Base-by-base conservation (phyloP, 2,797 vertebrate genomes). In the Danionella dracula region DNA sequence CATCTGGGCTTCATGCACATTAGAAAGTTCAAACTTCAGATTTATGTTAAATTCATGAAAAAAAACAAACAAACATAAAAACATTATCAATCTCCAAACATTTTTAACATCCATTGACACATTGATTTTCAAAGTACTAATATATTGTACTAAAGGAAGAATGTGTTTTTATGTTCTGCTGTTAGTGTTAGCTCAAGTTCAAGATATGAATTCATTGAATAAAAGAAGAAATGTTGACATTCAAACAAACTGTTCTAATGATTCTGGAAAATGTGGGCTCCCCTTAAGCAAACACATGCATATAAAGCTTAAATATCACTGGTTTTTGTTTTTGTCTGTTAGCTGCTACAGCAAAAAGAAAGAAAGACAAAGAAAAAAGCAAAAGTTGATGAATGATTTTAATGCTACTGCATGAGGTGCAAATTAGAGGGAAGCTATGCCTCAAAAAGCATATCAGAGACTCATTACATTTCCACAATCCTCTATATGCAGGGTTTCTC, bases 401-500 rank as follows among this genome's bases (percentile, higher is more conserved):
- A 76, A 73, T 76, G 74, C 71, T 50, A 48, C 71, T 60, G 64
- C 71, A 68, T 59, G 71, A 76, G 74, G 67, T 72, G 68, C 46
- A 73, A 76, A 76, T 76, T 70, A 76, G 64, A 60, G 71, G 40
- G 59, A 71, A 76, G 71, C 69, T 76, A 70, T 71, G 71, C 63
- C 71, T 71, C 67, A 68, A 73, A 76, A 76, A 73, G 71, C 71
- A 70, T 73, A 73, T 76, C 68, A 61, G 58, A 70, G 70, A 64
- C 74, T 76, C 74, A 76, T 76, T 76, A 76, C 59, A 19, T 73
- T 58, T 72, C 61, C 51, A 37, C 37, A 48, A 68, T 63, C 67
- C 74, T 66, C 38, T 70, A 71, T 73, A 73, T 71, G 74, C 68
- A 68, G 67, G 54, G 67, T 60, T 76, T 73, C 74, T 76, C 71